A percentile compares a stretch with the other conserved stretches of the same genome.
Evolutionary conservation across 2,888 invertebrate genomes (phyloP).

Genomic region (Griposia aprilina): DNA sequence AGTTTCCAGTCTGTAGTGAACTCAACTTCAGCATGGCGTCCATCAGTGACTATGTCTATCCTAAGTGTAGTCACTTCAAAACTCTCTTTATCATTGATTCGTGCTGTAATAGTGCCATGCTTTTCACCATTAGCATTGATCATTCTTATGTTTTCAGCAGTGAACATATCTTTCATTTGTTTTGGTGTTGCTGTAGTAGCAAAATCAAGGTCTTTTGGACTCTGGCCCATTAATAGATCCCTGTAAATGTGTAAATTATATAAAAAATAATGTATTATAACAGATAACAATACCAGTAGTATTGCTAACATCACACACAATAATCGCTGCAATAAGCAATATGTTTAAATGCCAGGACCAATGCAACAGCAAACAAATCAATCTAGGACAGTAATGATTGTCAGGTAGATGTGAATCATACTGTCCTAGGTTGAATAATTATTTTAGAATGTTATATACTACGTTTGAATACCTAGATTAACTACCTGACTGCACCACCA

Average conservation of each 20-base stretch:
- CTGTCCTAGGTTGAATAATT: background rate
- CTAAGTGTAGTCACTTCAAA: constrained; percentile 98
- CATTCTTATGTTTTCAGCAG: constrained; percentile 95
- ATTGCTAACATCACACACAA: background rate
- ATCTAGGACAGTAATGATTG: background rate
- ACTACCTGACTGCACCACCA: constrained; percentile 98
- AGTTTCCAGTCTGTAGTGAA: constrained; percentile 98
- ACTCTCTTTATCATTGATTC: constrained; percentile 98
- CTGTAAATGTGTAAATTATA: constrained; percentile 77
- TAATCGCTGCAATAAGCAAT: background rate
- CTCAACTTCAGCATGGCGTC: constrained; percentile 98
- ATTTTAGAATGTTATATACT: constrained; percentile 1
- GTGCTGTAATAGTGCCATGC: constrained; percentile 98
- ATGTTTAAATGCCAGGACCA: background rate
- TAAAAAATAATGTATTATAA: background rate
- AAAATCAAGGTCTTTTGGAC: constrained; percentile 98
- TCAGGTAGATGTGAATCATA: background rate
- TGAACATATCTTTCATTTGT: constrained; percentile 98
- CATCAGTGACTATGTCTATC: constrained; percentile 97
- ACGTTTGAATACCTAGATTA: constrained; percentile 17
- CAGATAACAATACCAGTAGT: background rate
- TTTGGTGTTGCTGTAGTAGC: constrained; percentile 99
- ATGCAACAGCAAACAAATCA: background rate
- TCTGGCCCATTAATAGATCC: constrained; percentile 94
- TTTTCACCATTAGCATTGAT: constrained; percentile 97